These are phyloP conservation scores for Kradibia gibbosae DNA, from an alignment of 1,140 invertebrate species.

Conservation along the genomic window DNA sequence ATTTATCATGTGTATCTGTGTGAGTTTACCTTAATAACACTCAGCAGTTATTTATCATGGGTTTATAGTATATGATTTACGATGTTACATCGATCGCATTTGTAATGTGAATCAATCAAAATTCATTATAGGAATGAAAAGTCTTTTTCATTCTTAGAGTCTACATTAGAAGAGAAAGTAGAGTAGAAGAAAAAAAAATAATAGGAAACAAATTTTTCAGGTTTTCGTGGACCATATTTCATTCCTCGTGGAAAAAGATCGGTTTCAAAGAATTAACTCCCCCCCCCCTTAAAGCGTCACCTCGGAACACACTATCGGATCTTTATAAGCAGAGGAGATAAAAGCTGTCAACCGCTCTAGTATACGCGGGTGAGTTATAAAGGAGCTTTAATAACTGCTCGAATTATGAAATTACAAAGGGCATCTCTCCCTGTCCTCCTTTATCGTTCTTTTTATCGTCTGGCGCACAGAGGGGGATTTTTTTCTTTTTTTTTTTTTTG, in stretches of 20 bases:
- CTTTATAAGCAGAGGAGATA: slow-evolving; percentile 10
- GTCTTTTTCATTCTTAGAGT: no score
- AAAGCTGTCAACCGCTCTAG: not conserved
- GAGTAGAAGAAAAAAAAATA: not conserved
- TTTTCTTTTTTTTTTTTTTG: not conserved
- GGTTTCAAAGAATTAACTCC: slow-evolving; percentile 27
- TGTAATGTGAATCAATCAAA: not conserved
- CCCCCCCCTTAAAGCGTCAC: not conserved
- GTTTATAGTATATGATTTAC: no score
- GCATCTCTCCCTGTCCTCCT: no score
- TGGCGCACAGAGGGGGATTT: not conserved
- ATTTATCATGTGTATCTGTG: no score
- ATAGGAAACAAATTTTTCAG: slow-evolving; percentile 8
- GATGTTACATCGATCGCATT: no score
- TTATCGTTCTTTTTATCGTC: not conserved
- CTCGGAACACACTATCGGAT: slow-evolving; percentile 18
- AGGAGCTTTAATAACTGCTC: slow-evolving; percentile 36
- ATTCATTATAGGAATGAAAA: not conserved
- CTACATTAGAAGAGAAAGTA: no score
- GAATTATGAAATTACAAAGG: slow-evolving; percentile 43
- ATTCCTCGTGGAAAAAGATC: slow-evolving; percentile 23
- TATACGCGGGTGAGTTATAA: slow-evolving; percentile 28
- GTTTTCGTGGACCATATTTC: not conserved
- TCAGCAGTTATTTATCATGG: no score
- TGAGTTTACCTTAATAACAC: no score